Evolutionary conservation across 2,888 invertebrate species (phyloP), one percentile per base, ranked within the genome.

Genomic region (Elmis aenea): DNA sequence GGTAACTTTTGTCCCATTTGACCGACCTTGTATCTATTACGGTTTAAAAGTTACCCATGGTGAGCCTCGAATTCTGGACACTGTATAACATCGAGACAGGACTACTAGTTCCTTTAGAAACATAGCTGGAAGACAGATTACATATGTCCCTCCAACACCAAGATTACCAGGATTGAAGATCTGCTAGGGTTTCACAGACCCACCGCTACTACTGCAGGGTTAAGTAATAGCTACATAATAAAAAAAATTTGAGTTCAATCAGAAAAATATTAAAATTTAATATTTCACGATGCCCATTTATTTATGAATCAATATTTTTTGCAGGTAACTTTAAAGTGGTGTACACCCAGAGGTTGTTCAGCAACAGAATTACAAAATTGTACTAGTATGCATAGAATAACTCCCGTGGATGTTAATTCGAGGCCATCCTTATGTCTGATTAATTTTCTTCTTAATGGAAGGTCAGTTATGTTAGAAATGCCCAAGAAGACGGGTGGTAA

Each of bases 361-460:
- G 83, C 85, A 1, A 77, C 73, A 54, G 94, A 83, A 68, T 79
- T 77, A 68, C 91, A 78, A 68, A 88, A 84, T 59, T 89, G 84
- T 57, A 83, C 89, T 0, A 84, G 85, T 0, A 84, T 92, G 66
- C 86, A 86, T 68, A 75, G 93, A 41, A 91, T 96, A 13, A 95
- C 96, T 0, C 95, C 96, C 0, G 91, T 94, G 0, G 94, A 96
- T 68, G 94, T 96, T 1, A 96, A 94, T 50, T 94, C 94, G 11
- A 77, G 97, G 1, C 97, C 97, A 0, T 95, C 96, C 0, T 90
- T 95, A 1, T 99, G 97, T 64, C 74, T 99, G 31, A 97, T 96
- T 26, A 95, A 95, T 69, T 99, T 99, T 68, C 71, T 99, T n/a
- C 75, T 96, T 1, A 91, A 89, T 58, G 96, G 96, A 5, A 75